Evolutionary conservation across 2,797 vertebrate species (phyloP).

Genomic region (Neostethus bicornis): DNA sequence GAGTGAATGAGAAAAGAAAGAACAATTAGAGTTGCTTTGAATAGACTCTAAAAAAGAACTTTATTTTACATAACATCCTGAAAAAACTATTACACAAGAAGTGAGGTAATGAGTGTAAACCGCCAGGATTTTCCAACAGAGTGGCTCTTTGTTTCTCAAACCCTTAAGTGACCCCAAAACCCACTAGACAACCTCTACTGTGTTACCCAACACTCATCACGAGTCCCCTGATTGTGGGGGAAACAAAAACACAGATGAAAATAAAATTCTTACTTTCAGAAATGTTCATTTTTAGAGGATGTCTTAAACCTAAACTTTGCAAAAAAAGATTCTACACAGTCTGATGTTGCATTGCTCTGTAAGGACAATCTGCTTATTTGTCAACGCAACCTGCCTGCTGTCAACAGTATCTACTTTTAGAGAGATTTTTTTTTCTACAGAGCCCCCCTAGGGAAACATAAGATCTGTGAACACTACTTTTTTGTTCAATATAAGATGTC

Average conservation of each 20-base stretch:
- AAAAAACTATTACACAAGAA: constrained; percentile 49
- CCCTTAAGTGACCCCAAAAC: constrained; percentile 16
- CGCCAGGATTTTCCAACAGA: constrained; percentile 52
- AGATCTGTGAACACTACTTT: neutral
- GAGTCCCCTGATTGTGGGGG: constrained; percentile 18
- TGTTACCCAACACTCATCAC: constrained; percentile 49
- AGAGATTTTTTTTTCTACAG: constrained; percentile 19
- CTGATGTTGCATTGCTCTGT: constrained; percentile 29
- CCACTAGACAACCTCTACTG: neutral
- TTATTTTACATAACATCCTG: constrained; percentile 50
- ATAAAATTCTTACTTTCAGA: constrained; percentile 27
- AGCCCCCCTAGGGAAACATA: constrained; percentile 1
- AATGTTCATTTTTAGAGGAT: constrained; percentile 32
- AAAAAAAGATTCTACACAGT: constrained; percentile 27
- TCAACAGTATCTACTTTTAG: constrained; percentile 32
- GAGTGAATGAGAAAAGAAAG: neutral
- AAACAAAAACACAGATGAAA: constrained; percentile 25
- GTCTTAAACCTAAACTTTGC: constrained; percentile 19
- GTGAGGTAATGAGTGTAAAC: constrained; percentile 39
- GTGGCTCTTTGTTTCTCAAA: constrained; percentile 56
- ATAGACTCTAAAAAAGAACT: constrained; percentile 18
- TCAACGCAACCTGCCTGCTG: constrained; percentile 18
- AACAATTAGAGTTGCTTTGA: constrained; percentile 12
- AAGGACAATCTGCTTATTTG: constrained; percentile 53
- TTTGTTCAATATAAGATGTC: constrained; percentile 4